Percentiles rank a stretch among this genome's conserved stretches.
These are phyloP conservation scores for Petrocephalus schoutedeni DNA, from an alignment of 2,797 vertebrate genomes.

Conservation along the genomic window DNA sequence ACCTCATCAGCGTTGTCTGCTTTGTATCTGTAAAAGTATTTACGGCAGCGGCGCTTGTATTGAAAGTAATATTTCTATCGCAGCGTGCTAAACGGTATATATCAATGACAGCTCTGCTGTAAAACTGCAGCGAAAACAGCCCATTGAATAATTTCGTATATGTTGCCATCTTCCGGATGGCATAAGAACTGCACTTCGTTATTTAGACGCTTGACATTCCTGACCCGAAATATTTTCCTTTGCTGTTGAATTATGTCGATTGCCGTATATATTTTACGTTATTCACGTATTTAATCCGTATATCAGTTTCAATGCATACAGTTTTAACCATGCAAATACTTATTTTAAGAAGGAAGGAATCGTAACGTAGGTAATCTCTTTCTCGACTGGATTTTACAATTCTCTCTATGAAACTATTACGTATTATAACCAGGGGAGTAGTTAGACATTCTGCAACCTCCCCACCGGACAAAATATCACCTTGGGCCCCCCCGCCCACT, in stretches of 20 bases:
- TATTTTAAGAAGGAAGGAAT: neutral
- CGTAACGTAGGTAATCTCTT: neutral
- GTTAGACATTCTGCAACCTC: neutral
- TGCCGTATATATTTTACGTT: neutral
- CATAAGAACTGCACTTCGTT: neutral
- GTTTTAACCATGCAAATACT: neutral
- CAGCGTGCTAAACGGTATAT: neutral
- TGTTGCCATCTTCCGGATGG: conserved; percentile 17
- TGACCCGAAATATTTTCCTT: neutral
- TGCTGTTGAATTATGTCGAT: neutral
- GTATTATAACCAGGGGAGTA: neutral
- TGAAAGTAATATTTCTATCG: neutral
- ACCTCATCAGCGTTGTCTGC: neutral
- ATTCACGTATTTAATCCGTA: neutral
- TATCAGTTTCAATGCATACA: neutral
- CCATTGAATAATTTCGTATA: neutral
- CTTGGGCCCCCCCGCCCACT: neutral
- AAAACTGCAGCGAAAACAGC: neutral
- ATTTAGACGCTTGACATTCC: neutral
- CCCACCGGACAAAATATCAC: neutral
- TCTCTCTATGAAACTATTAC: neutral
- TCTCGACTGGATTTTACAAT: neutral
- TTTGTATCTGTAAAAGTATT: neutral
- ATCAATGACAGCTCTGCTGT: neutral
- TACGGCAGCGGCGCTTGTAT: neutral